Evolutionary conservation across 92 coral and sea anemone genomes (phyloP).

Genomic region (Epizoanthus illoricatus): DNA sequence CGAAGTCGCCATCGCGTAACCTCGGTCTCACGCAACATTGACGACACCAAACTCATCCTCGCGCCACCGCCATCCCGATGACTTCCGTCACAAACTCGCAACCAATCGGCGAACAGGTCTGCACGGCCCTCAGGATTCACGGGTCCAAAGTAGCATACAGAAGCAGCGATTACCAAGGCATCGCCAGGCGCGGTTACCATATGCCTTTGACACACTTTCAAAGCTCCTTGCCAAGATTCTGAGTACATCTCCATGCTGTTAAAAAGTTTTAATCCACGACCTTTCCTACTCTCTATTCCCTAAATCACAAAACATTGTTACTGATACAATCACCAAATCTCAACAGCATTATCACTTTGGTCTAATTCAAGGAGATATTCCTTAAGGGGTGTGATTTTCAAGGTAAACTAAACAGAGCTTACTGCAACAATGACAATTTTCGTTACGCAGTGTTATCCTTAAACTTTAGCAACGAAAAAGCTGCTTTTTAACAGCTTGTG

Average conservation of each 20-base stretch:
- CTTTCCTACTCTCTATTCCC: constrained; percentile 72
- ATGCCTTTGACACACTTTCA: constrained; percentile 64
- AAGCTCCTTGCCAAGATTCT: constrained; percentile 69
- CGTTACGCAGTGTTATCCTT: no score
- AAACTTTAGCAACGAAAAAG: no score
- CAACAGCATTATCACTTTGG: no score
- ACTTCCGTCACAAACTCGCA: constrained; percentile 80
- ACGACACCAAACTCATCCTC: constrained; percentile 53
- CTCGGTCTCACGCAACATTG: constrained; percentile 53
- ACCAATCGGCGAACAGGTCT: constrained; percentile 87
- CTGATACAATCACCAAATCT: neutral
- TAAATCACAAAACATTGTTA: constrained; percentile 7
- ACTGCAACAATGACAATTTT: no score
- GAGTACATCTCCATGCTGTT: constrained; percentile 68
- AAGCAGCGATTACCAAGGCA: constrained; percentile 87
- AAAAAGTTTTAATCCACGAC: constrained; percentile 65
- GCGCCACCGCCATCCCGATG: constrained; percentile 42
- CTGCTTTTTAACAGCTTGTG: no score
- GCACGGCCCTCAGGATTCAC: constrained; percentile 72
- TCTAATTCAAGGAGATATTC: no score
- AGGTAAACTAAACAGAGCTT: no score
- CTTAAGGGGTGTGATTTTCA: no score
- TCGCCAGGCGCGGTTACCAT: constrained; percentile 88
- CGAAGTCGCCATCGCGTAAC: constrained; percentile 1
- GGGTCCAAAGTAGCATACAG: constrained; percentile 93